Evolutionary conservation across 64 coral and sea anemone species (phyloP).

Genomic region (Dendrophyllia cribrosa): DNA sequence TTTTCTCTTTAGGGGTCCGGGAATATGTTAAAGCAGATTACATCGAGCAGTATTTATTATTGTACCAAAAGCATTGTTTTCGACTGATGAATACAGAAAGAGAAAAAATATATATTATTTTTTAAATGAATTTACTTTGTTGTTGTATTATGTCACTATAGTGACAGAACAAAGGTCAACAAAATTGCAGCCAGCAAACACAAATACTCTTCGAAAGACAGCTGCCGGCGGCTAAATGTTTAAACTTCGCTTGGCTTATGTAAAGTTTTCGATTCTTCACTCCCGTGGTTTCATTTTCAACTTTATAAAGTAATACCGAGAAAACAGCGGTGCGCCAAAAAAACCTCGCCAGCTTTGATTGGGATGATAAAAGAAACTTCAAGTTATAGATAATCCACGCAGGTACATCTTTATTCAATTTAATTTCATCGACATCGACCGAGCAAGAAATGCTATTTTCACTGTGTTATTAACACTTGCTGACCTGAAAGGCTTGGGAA

Average conservation of each 20-base stretch:
- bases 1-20: too few relatives aligned
- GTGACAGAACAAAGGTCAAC: constrained; percentile 20
- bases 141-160: background rate
- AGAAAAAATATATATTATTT: background rate
- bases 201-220: background rate
- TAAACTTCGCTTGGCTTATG: background rate
- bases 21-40: too few relatives aligned
- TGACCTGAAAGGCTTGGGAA: background rate
- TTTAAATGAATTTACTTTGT: constrained; percentile 20
- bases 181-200: constrained; percentile 6
- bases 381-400: background rate
- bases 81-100: background rate
- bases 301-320: background rate
- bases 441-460: background rate
- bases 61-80: background rate
- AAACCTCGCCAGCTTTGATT: background rate
- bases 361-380: too few relatives aligned
- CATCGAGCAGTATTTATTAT: background rate
- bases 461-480: background rate
- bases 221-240: background rate
- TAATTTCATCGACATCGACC: background rate
- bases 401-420: background rate
- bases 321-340: background rate
- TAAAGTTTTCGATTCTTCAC: background rate
- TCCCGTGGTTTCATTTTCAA: background rate